Base-by-base conservation (phyloP, 2,797 vertebrate species). In the Pygocentrus nattereri region DNA sequence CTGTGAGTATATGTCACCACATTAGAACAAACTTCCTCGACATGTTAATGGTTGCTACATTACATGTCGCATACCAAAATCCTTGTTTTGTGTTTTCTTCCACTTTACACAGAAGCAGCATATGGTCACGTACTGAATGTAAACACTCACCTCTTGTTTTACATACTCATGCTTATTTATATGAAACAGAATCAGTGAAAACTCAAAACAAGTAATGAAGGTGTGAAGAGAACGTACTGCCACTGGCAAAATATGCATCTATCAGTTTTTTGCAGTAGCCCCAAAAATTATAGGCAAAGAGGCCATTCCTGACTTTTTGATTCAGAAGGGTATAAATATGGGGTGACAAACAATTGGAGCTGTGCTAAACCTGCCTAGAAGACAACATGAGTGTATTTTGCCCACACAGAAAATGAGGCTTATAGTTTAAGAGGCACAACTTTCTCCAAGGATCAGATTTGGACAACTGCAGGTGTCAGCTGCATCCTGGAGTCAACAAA, bases 1-100 rank as follows among this genome's bases (percentile, higher is more conserved):
- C 50, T 56, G 2, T 73, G 50, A 68, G 27, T n/a, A 34, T 58
- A 58, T 74, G 50, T 49, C 38, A 74, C 52, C 19, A 68, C 16
- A 68, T 49, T 47, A 19, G 65, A 68, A 67, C 72, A 58, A 31
- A 80, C 34, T 70, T 67, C 34, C 41, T 7, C 41, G 13, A 19
- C 0, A 25, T 31, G 70, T 54, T 34, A 54, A 34, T 74, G 30
- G n/a, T 21, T 56, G 71, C 31, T 74, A 16, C 15, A 44, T n/a
- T n/a, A n/a, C n/a, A n/a, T n/a, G n/a, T 34, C 30, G 38, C 71
- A 67, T 50, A 49, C 38, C 2, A 64, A 64, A 41, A 31, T 34
- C 4, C 31, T 52, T 23, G 50, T 38, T 74, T 58, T 56, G 70
- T 16, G 30, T 31, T 38, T 19, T 10, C 16, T 38, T 56, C 49